Evolutionary conservation across 2,888 invertebrate species (phyloP).

Genomic region (Athetis lepigone): DNA sequence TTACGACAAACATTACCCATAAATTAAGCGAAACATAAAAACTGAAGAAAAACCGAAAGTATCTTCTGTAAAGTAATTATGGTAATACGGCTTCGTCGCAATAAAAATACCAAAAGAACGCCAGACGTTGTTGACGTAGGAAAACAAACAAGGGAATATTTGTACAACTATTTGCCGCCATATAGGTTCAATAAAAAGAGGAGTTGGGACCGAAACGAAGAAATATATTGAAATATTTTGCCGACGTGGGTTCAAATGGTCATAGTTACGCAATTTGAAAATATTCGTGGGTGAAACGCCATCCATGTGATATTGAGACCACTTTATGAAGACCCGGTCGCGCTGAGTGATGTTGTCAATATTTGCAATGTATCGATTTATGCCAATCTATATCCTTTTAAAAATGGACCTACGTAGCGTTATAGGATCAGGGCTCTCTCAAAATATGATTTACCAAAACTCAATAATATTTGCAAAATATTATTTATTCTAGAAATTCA

Average conservation of each 20-base stretch:
- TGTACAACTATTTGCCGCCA: constrained; percentile 19
- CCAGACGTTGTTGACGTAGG: constrained; percentile 22
- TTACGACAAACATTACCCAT: constrained; percentile 11
- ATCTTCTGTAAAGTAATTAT: constrained; percentile 22
- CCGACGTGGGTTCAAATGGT: constrained; percentile 18
- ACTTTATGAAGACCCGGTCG: not conserved
- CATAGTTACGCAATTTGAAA: constrained; percentile 30
- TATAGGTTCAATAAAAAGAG: constrained; percentile 12
- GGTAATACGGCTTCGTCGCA: constrained; percentile 3
- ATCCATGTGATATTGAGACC: constrained; percentile 8
- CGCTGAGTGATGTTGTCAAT: not conserved
- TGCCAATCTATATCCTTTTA: not conserved
- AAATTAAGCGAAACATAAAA: constrained; percentile 29
- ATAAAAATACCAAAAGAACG: constrained; percentile 18
- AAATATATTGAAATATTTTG: constrained; percentile 42
- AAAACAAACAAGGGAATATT: constrained; percentile 14
- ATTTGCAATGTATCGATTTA: not conserved
- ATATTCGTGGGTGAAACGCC: constrained; percentile 10
- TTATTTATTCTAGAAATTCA: too few relatives aligned
- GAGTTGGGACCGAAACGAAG: constrained; percentile 4
- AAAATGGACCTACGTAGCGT: not conserved
- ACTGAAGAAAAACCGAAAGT: not conserved
- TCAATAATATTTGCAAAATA: not conserved
- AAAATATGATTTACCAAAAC: constrained; percentile 3
- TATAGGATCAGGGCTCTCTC: not conserved